Conservation (phyloP, 2,797 vertebrate genomes). For the Sitta carolinensis region DNA sequence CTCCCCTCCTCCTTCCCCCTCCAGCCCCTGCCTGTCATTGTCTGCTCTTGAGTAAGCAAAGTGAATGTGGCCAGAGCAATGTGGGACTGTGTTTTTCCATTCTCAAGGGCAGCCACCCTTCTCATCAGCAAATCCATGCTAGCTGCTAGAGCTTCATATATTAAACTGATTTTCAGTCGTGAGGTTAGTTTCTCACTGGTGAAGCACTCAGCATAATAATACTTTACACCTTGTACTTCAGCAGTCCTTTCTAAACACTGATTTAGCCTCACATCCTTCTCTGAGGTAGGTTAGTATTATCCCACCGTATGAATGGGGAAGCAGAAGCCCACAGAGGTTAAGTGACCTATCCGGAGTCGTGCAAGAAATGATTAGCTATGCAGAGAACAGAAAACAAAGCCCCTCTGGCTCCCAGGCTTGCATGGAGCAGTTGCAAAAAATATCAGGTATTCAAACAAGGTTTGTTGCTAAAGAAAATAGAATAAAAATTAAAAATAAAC, state of each 20-base stretch:
- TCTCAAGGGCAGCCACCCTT: slow-evolving; percentile 69
- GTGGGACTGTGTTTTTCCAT: slow-evolving; percentile 63
- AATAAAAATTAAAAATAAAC: not conserved
- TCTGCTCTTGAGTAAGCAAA: slow-evolving; percentile 76
- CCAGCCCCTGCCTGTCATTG: slow-evolving; percentile 71
- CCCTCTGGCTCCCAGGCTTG: not conserved
- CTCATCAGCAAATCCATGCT: slow-evolving; percentile 71
- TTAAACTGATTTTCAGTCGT: slow-evolving; percentile 69
- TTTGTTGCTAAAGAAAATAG: not conserved
- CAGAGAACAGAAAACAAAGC: not conserved
- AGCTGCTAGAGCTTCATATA: slow-evolving; percentile 52
- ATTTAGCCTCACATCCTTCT: not conserved
- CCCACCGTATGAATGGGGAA: not conserved
- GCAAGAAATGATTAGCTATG: not conserved
- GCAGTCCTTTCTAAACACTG: slow-evolving; percentile 27
- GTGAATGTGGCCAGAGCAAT: slow-evolving; percentile 56
- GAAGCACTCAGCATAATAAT: slow-evolving; percentile 72
- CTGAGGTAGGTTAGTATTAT: slow-evolving; percentile 45
- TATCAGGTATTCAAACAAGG: slow-evolving; percentile 1
- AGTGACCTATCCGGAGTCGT: not conserved
- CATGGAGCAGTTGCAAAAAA: not conserved
- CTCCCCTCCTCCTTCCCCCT: slow-evolving; percentile 65
- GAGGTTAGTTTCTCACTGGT: slow-evolving; percentile 61
- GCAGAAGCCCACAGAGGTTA: slow-evolving; percentile 32
- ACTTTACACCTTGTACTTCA: slow-evolving; percentile 62